These are phyloP conservation scores for Monochamus saltuarius DNA, from an alignment of 1,140 invertebrate genomes.

Conservation along the genomic window DNA sequence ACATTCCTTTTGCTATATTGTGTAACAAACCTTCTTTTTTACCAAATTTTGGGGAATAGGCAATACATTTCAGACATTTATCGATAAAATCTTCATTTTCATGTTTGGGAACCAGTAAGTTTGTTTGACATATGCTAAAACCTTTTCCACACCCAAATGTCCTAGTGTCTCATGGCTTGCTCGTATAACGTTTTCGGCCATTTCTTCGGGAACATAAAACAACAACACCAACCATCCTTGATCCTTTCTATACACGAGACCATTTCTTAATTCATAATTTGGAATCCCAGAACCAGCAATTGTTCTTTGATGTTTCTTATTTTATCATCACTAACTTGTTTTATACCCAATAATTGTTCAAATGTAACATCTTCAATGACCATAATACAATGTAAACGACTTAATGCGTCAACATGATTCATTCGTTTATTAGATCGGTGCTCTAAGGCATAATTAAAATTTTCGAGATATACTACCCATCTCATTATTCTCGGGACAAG, in stretches of 20 bases:
- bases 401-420: constrained; percentile 45
- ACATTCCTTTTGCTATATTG: constrained; percentile 36
- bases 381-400: no score
- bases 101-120: constrained; percentile 44
- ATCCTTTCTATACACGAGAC: constrained; percentile 5
- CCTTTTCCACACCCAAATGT: background rate
- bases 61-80: constrained; percentile 43
- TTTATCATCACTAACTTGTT: no score
- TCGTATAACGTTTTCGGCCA: no score
- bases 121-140: background rate
- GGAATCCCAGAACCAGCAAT: no score
- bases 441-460: constrained; percentile 39
- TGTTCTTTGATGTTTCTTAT: no score
- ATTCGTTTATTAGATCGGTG: constrained; percentile 33
- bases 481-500: constrained; percentile 32
- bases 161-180: no score
- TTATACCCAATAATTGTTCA: no score
- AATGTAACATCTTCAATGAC: no score
- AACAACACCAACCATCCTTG: constrained; percentile 4
- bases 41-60: constrained; percentile 37
- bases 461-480: constrained; percentile 32
- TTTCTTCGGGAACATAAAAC: background rate
- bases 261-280: background rate
- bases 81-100: constrained; percentile 32
- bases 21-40: constrained; percentile 38